Base-by-base conservation (phyloP, 2,888 invertebrate genomes). In the Luffia ferchaultella region DNA sequence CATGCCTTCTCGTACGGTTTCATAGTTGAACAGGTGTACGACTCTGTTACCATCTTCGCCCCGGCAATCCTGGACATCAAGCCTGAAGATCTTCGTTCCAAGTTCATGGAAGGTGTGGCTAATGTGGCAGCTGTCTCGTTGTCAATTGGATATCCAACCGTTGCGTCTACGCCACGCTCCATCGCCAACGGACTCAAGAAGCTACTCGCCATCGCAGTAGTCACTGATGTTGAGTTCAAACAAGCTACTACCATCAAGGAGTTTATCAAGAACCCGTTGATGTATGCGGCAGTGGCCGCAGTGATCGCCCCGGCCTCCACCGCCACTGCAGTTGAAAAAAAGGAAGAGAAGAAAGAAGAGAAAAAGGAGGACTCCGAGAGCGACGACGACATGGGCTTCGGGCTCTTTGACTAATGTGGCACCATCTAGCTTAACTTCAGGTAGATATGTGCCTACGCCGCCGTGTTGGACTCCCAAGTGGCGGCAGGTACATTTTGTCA, bases 1-100 rank as follows among this genome's bases (percentile, higher is more conserved):
- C n/a, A n/a, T n/a, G n/a, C 99, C 48, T 99, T 99, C 88, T 96
- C 97, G 49, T 99, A 99, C 69, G 99, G 99, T 86, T 88, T 99
- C 64, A 85, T 93, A 44, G 96, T 99, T 56, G 93, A 94, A 76
- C 93, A 93, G 88, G 85, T 85, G 58, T 99, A 98, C 65, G 99
- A 99, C 76, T 96, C 96, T 56, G 99, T 99, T 52, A 97, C 98
- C 61, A 93, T 98, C 68, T 99, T 98, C 76, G 93, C 95, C 16
- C 98, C 99, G 1, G 93, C 92, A 59, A 96, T 99, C 67, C 86
- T 99, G 66, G 98, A 99, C 86, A 98, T 99, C 82, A 98, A 96
- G 68, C 95, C 96, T 9, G 98, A 97, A 70, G 98, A 98, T 77
- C 87, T 99, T 53, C 89, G 94, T 50, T 89, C 88, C 57, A 93